Evolutionary conservation across 2,113 vertebrate species (phyloP).

Genomic region (Rhinolophus sinicus): DNA sequence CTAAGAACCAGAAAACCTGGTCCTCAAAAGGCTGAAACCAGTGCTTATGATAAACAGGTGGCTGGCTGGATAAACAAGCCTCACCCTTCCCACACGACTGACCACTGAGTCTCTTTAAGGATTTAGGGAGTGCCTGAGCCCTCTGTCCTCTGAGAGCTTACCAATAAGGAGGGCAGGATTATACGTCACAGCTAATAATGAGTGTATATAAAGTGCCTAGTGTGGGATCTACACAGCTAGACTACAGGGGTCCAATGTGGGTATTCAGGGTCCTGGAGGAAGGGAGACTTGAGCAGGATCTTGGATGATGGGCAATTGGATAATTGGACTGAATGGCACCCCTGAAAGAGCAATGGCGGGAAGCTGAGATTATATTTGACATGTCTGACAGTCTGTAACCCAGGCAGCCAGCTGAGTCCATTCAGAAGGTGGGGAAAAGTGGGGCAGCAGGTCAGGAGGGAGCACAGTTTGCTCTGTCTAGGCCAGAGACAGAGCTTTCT

Average conservation of each 20-base stretch:
- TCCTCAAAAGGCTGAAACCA: background rate
- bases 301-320: background rate
- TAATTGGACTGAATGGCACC: background rate
- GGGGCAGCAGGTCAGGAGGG: too few relatives aligned
- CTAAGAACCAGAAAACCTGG: background rate
- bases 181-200: background rate
- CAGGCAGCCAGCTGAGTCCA: background rate
- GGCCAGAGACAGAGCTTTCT: background rate
- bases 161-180: background rate
- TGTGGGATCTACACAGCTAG: background rate
- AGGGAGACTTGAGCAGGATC: background rate
- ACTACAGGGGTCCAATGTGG: rapidly evolving
- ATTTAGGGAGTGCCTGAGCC: background rate
- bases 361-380: background rate
- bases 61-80: background rate
- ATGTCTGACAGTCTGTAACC: background rate
- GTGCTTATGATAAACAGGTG: background rate
- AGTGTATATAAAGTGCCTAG: rapidly evolving
- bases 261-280: background rate
- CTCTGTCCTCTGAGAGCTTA: background rate
- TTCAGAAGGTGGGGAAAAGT: background rate
- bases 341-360: background rate
- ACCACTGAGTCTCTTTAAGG: background rate
- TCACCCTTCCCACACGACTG: rapidly evolving
- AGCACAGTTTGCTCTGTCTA: background rate